These are phyloP conservation scores for Mormyrus iriodes DNA, from an alignment of 2,113 vertebrate genomes.

Conservation along the genomic window DNA sequence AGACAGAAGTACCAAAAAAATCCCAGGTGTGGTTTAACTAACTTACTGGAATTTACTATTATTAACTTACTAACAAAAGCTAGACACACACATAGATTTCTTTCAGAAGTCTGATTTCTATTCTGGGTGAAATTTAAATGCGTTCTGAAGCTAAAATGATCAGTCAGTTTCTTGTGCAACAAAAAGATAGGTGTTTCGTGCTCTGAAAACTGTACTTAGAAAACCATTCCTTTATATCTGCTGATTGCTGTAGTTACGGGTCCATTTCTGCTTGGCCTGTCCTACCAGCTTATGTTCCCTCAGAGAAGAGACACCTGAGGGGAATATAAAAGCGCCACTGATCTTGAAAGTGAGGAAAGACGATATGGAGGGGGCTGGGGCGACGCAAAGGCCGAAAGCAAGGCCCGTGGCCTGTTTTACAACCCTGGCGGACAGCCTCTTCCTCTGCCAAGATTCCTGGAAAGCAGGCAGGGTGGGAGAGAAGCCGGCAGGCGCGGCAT, in stretches of 20 bases:
- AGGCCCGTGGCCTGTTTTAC: slow-evolving; percentile 45
- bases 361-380: neutral
- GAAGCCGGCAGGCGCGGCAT: neutral
- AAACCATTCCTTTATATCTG: neutral
- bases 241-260: neutral
- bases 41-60: neutral
- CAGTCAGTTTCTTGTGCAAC: neutral
- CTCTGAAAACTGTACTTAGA: neutral
- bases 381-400: neutral
- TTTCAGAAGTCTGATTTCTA: neutral
- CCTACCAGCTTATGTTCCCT: neutral
- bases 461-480: slow-evolving; percentile 54
- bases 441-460: slow-evolving; percentile 67
- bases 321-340: neutral
- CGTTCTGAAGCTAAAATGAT: neutral
- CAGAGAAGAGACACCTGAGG: neutral
- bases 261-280: neutral
- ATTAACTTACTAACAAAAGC: neutral
- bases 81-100: neutral
- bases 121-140: neutral
- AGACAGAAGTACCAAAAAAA: neutral
- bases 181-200: neutral
- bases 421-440: slow-evolving; percentile 58
- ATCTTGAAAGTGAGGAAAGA: neutral
- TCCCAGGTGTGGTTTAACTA: neutral